A percentile compares a stretch with the other conserved stretches of the same genome.
These are phyloP conservation scores for Diplodus puntazzo DNA, from an alignment of 2,797 vertebrate species.

Conservation along the genomic window DNA sequence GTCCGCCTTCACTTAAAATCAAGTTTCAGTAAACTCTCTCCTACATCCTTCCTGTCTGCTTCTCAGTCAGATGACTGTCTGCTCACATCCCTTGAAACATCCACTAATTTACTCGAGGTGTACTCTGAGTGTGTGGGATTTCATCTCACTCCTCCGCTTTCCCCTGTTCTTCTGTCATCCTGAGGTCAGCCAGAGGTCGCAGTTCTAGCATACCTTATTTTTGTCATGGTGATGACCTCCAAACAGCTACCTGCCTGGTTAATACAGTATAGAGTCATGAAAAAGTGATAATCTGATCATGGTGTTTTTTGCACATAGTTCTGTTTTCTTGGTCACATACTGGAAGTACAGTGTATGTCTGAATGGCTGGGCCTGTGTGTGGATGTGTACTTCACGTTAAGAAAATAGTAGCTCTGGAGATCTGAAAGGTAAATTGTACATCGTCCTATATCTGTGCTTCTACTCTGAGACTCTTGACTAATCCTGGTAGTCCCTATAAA, in stretches of 20 bases:
- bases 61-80: conserved; percentile 58
- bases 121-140: conserved; percentile 42
- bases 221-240: conserved; percentile 52
- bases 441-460: conserved; percentile 50
- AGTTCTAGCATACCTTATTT: conserved; percentile 55
- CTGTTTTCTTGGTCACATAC: conserved; percentile 49
- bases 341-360: conserved; percentile 52
- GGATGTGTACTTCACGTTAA: conserved; percentile 51
- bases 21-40: conserved; percentile 35
- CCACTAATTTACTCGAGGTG: conserved; percentile 48
- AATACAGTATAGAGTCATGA: conserved; percentile 53
- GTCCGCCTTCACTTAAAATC: conserved; percentile 55
- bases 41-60: conserved; percentile 52
- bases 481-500: conserved; percentile 35
- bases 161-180: conserved; percentile 36
- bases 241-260: conserved; percentile 60
- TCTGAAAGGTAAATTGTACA: conserved; percentile 49
- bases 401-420: conserved; percentile 43
- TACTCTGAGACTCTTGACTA: conserved; percentile 50
- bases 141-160: conserved; percentile 35
- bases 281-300: conserved; percentile 60
- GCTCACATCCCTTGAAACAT: conserved; percentile 53
- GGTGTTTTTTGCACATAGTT: conserved; percentile 69
- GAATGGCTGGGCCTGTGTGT: conserved; percentile 44
- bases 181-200: conserved; percentile 49